Evolutionary conservation across 2,888 invertebrate species (phyloP), one percentile per base, ranked within the genome.

Genomic region (Eupithecia insigniata): DNA sequence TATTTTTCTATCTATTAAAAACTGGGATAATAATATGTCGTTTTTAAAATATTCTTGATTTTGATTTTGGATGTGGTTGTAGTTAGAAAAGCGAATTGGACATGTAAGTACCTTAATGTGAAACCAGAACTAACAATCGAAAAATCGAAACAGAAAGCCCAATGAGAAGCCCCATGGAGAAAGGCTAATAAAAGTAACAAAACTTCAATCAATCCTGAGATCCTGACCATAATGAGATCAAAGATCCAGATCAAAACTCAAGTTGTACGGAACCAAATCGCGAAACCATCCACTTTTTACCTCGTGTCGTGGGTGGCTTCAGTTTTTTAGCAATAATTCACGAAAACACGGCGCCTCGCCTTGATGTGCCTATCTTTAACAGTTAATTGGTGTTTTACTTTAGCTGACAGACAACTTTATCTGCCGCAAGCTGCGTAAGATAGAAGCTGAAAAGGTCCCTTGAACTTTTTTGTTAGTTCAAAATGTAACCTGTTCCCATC

Each of bases 331-430:
- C 82, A 69, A 77, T 75, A 70, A 77, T 81, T 75, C 78, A 62
- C 81, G 80, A 81, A 82, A 84, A 85, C 85, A 83, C 71, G 88
- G 87, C 88, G 89, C 88, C 87, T 55, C 51, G 34, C 55, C 36
- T 86, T 87, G 85, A 34, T 34, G 64, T 22, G 85, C 80, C 82
- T 88, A 88, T 87, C 86, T 82, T 75, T 70, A 75, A 70, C 78
- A 82, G 84, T 87, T 91, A 91, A 92, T 92, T 91, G 88, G 85
- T 89, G 88, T 90, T 90, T 90, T 86, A 86, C 81, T 79, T 82
- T 81, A 84, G 84, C 80, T 82, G 83, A 83, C 82, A 83, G 83
- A 82, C 75, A 10, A 46, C 75, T 51, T 74, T 68, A 76, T 81
- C 82, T 78, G 75, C 76, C 72, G 73, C 71, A 73, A 61, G 32